Evolutionary conservation across 2,888 invertebrate genomes (phyloP).

Genomic region (Conops quadrifasciatus): DNA sequence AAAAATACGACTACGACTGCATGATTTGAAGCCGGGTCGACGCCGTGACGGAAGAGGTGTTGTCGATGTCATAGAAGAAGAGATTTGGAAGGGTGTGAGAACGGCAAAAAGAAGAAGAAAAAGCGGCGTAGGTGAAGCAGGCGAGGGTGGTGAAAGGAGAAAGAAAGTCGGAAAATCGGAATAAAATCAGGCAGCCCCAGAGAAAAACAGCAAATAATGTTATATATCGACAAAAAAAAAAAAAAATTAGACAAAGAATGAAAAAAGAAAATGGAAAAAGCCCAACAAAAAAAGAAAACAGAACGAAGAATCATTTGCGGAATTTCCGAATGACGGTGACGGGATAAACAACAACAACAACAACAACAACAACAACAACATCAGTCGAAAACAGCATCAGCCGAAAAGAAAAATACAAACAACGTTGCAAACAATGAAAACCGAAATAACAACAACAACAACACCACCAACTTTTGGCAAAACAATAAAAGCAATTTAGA

Average conservation of each 20-base stretch:
- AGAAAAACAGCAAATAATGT: constrained; percentile 18
- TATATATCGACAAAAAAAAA: background rate
- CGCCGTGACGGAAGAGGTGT: background rate
- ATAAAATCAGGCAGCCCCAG: constrained; percentile 18
- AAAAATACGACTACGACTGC: constrained; percentile 14
- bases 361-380: background rate
- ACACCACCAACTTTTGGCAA: background rate
- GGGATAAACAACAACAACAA: constrained; percentile 10
- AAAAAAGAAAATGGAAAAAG: background rate
- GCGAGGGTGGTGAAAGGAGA: background rate
- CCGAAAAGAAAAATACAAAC: constrained; percentile 6
- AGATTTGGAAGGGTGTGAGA: background rate
- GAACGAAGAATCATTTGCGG: constrained; percentile 18
- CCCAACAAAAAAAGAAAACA: background rate
- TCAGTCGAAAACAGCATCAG: no score
- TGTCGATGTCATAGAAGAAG: background rate
- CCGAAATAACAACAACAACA: background rate
- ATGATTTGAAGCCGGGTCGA: background rate
- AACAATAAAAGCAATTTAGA: constrained; percentile 12
- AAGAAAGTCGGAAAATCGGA: constrained; percentile 22
- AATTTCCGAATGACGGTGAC: background rate
- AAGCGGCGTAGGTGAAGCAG: background rate
- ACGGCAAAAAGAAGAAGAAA: background rate
- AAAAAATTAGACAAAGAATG: background rate
- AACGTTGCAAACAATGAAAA: constrained; percentile 14